Percentiles rank a stretch among this genome's conserved stretches.
phyloP scores from a whole-genome alignment of 2,888 invertebrate species.

The Steromphala cineraria region DNA sequence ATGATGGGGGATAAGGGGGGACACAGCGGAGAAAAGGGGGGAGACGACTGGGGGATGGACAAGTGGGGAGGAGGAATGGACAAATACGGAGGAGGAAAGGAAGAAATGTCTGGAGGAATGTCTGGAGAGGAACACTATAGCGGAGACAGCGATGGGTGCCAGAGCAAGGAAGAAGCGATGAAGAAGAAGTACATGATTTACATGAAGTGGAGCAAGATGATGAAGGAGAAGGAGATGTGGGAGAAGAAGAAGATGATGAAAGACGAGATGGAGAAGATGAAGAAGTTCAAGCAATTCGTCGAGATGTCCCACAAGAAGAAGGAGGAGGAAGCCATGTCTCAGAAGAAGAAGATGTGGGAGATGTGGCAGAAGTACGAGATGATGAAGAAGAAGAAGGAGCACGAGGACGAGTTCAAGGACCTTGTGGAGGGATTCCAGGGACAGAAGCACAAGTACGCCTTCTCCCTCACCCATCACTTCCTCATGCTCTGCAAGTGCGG shows the following conservation, averaged over 20 bases:
- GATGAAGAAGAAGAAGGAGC: slow-evolving; percentile 3
- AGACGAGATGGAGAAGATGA: neutral
- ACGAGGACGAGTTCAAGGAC: neutral
- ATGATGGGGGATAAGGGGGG: neutral
- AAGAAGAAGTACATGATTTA: neutral
- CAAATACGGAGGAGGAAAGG: neutral
- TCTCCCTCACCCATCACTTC: slow-evolving; percentile 6
- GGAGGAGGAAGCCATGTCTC: neutral
- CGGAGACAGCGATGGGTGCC: neutral
- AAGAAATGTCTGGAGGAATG: neutral
- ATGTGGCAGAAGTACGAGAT: neutral
- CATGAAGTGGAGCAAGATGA: neutral
- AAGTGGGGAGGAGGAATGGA: neutral
- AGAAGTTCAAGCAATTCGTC: neutral
- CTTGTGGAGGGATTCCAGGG: neutral
- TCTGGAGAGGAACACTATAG: neutral
- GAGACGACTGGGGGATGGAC: neutral
- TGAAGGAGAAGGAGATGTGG: neutral
- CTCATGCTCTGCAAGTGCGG: slow-evolving; percentile 21
- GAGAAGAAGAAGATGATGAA: neutral
- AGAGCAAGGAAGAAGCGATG: neutral
- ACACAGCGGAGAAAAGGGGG: neutral
- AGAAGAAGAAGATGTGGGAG: slow-evolving; percentile 6
- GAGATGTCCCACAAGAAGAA: neutral
- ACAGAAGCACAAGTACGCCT: neutral